phyloP scores from a whole-genome alignment of 2,888 invertebrate genomes.

The Monoplex corrugatus region DNA sequence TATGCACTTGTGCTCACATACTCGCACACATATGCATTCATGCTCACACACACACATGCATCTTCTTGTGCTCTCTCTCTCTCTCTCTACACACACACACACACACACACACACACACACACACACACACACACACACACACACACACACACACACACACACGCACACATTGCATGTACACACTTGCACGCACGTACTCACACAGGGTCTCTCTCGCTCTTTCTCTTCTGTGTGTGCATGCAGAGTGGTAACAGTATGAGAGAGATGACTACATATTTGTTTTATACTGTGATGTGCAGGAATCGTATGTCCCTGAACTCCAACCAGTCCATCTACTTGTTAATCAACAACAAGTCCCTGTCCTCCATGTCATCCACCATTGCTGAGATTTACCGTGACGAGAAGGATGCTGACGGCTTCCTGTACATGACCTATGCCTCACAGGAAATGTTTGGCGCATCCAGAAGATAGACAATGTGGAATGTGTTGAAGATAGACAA shows the following conservation, averaged over 20 bases:
- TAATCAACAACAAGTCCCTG: constrained; percentile 92
- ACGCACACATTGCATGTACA: neutral
- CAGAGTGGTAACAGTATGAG: neutral
- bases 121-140: constrained; percentile 14
- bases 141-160: neutral
- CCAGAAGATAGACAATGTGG: neutral
- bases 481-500: neutral
- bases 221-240: neutral
- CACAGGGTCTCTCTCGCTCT: neutral
- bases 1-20: neutral
- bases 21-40: neutral
- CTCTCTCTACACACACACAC: constrained; percentile 44
- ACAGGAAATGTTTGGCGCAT: constrained; percentile 91
- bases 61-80: no score
- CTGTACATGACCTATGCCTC: constrained; percentile 94
- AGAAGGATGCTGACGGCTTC: constrained; percentile 91
- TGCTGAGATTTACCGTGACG: constrained; percentile 90
- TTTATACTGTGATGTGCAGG: constrained; percentile 76
- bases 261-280: neutral
- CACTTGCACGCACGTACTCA: neutral
- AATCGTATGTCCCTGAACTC: constrained; percentile 85
- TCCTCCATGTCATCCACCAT: constrained; percentile 90
- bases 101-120: neutral
- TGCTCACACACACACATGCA: constrained; percentile 29
- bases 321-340: constrained; percentile 90